Percentiles rank a stretch among this genome's conserved stretches.
These are phyloP conservation scores for Volucella zonaria DNA, from an alignment of 2,888 invertebrate genomes.

Conservation along the genomic window DNA sequence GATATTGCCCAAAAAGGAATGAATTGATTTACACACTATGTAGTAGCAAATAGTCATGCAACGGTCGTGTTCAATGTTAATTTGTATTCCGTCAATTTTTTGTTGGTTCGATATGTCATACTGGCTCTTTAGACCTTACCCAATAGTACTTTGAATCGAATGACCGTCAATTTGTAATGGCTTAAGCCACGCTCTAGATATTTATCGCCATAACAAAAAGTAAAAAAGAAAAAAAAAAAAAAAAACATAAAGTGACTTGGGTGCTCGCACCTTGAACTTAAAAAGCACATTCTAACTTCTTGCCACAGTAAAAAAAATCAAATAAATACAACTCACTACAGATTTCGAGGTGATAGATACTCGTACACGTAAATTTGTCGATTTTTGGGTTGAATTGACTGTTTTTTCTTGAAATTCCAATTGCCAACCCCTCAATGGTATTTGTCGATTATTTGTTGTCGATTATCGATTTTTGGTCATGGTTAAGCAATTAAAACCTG, in stretches of 20 bases:
- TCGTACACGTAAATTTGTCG: background rate
- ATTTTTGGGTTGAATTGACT: conserved; percentile 9
- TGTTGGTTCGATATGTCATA: background rate
- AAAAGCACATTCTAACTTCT: conserved; percentile 9
- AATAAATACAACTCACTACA: conserved; percentile 11
- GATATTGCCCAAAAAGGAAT: too few relatives aligned
- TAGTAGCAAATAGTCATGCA: too few relatives aligned
- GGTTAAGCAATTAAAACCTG: conserved; percentile 22
- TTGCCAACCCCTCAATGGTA: conserved; percentile 8
- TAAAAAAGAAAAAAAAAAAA: background rate
- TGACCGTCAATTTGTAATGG: conserved; percentile 11
- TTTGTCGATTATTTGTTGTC: conserved; percentile 7
- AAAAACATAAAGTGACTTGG: background rate
- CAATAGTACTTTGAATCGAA: conserved; percentile 35
- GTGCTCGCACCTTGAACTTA: conserved; percentile 38
- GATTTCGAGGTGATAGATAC: background rate
- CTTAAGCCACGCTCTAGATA: conserved; percentile 17
- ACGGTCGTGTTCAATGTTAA: conserved; percentile 4
- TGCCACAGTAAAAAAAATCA: conserved; percentile 17
- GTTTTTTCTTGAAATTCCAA: conserved; percentile 3
- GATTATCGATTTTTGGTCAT: conserved; percentile 16
- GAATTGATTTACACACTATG: too few relatives aligned
- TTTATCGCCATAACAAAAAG: background rate
- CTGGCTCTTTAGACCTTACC: conserved; percentile 24
- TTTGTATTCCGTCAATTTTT: conserved; percentile 2